Evolutionary conservation across 2,797 vertebrate species (phyloP), one percentile per base, ranked within the genome.

Genomic region (Pelochelys cantorii): DNA sequence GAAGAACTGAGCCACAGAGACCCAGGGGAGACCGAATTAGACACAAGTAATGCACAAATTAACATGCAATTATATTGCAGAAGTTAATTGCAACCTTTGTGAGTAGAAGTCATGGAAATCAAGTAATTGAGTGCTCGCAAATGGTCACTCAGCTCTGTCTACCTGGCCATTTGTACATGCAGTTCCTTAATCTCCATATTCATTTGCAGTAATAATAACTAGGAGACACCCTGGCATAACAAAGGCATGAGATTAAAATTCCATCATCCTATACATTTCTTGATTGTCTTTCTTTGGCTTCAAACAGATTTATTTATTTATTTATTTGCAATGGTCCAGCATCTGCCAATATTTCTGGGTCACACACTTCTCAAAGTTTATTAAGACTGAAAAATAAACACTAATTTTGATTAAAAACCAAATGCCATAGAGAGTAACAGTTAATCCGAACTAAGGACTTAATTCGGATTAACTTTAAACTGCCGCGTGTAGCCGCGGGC

Each of bases 331-430:
- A 79, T 31, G 13, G 29, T 84, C 15, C 55, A 85, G 5, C 42
- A 68, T 57, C 9, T 57, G 74, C 48, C 15, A 84, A 18, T 90
- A 22, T 93, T 92, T 94, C 79, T 90, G 83, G 15, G 82, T 87
- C 17, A 3, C 42, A 11, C 3, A 3, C 79, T 83, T 87, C 74
- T 80, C 54, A 52, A 48, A 83, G 34, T 48, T 91, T 85, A 18
- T 25, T 82, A 91, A 87, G 14, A 34, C 42, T 87, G 82, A 23
- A 68, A 52, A 82, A 20, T 25, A 84, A 92, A 78, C 31, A 0
- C 62, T 84, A 55, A 60, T 93, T 93, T 88, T 89, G 2, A 31
- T 74, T 79, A n/a, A 48, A 31, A 89, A 42, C 83, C 48, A 83
- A 93, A 82, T 78, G n/a, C 25, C 34, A 68, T 0, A 48, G 14